These are phyloP conservation scores for Brachionus paranguensis DNA, from an alignment of 1,140 invertebrate species.

Conservation along the genomic window DNA sequence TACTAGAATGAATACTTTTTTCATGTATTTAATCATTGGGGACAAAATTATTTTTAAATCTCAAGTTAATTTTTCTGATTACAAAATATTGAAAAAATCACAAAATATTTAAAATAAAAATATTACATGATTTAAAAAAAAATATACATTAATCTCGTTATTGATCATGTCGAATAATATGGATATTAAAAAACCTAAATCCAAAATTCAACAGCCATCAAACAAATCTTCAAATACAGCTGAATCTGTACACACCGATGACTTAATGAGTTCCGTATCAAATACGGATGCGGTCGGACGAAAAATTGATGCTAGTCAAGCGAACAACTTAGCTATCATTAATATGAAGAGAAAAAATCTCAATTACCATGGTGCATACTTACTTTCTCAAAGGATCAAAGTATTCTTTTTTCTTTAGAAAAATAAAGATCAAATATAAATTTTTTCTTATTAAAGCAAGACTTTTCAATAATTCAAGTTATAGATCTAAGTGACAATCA, in stretches of 20 bases:
- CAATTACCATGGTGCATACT: neutral
- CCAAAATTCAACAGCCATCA: neutral
- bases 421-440: neutral
- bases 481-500: conserved; percentile 24
- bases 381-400: neutral
- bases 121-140: neutral
- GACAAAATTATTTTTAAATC: neutral
- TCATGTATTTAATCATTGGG: neutral
- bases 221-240: neutral
- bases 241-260: neutral
- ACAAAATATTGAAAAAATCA: neutral
- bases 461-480: neutral
- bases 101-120: neutral
- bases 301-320: neutral
- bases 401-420: neutral
- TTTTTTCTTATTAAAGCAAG: neutral
- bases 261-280: neutral
- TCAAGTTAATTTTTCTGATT: neutral
- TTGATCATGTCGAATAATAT: neutral
- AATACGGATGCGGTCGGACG: neutral
- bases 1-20: neutral
- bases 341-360: neutral
- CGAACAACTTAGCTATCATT: neutral
- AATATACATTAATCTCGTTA: neutral
- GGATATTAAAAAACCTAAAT: neutral